These are phyloP conservation scores for Python bivittatus DNA, from an alignment of 2,113 vertebrate genomes.

Conservation along the genomic window DNA sequence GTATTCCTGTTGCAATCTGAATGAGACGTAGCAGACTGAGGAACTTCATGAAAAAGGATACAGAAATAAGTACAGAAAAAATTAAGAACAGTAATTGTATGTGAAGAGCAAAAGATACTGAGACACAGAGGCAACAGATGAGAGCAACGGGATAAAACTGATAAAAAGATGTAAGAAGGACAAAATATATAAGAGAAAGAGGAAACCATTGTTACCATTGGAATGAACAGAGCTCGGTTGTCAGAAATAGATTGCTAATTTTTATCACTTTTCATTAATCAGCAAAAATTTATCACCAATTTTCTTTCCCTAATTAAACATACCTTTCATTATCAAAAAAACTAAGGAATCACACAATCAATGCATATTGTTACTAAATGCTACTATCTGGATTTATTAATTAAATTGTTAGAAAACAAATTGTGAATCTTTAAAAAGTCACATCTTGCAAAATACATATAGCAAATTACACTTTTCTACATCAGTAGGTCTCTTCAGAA, in stretches of 20 bases:
- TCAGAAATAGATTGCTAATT: background rate
- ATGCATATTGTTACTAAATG: background rate
- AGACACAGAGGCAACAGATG: background rate
- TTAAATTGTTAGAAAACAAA: background rate
- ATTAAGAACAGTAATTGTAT: constrained; percentile 12
- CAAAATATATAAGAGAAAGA: constrained; percentile 28
- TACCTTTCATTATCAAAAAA: background rate
- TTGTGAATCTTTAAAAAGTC: background rate
- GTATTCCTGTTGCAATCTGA: constrained; percentile 2
- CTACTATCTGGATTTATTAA: background rate
- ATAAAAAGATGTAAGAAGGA: background rate
- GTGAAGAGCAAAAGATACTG: background rate
- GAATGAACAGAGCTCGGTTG: background rate
- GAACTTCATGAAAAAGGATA: constrained; percentile 1
- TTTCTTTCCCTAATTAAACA: background rate
- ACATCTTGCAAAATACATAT: background rate
- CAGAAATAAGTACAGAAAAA: background rate
- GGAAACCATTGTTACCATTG: background rate
- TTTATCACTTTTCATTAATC: background rate
- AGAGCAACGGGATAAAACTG: background rate
- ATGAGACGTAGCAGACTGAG: constrained; percentile 1
- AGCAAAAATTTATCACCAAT: background rate
- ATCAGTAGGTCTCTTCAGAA: background rate
- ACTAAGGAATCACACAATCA: background rate
- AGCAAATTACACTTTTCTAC: constrained; percentile 13